Evolutionary conservation across 1,140 invertebrate species (phyloP).

Genomic region (Drosophila prosaltans): DNA sequence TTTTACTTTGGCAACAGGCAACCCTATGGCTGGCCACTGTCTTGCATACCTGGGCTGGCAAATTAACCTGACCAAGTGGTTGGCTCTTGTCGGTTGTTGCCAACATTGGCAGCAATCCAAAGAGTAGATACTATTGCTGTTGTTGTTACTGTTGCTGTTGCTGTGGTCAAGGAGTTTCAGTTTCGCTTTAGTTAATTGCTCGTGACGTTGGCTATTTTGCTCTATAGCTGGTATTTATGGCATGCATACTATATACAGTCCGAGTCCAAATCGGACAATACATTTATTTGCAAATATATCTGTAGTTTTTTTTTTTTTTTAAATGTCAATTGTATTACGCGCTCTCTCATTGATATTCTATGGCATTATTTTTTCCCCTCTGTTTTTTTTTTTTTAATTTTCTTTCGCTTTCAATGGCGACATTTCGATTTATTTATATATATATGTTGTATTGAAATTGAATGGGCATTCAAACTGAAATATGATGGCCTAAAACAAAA

Average conservation of each 20-base stretch:
- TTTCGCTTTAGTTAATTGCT: conserved; percentile 78
- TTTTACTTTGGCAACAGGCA: conserved; percentile 64
- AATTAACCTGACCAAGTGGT: conserved; percentile 60
- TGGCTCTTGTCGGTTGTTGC: conserved; percentile 17
- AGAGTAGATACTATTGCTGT: conserved; percentile 30
- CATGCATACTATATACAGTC: conserved; percentile 17
- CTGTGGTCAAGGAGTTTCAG: conserved; percentile 77
- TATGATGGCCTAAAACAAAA: conserved; percentile 35
- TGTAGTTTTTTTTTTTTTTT: conserved; percentile 28
- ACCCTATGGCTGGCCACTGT: conserved; percentile 26
- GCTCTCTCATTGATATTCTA: conserved; percentile 75
- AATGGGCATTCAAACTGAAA: conserved; percentile 59
- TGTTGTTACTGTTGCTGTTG: conserved; percentile 17
- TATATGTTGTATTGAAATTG: conserved; percentile 24
- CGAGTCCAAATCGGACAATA: conserved; percentile 17
- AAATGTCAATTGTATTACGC: conserved; percentile 58
- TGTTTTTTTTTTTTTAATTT: not conserved
- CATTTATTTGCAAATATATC: not conserved
- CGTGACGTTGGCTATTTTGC: conserved; percentile 65
- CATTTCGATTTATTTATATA: conserved; percentile 39
- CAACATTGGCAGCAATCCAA: conserved; percentile 44
- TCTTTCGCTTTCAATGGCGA: conserved; percentile 38
- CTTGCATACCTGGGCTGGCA: conserved; percentile 29
- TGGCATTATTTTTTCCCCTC: conserved; percentile 5
- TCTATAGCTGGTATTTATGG: conserved; percentile 33